These are phyloP conservation scores for Drosophila parthenogenetica DNA, from an alignment of 2,888 invertebrate genomes.

Conservation along the genomic window DNA sequence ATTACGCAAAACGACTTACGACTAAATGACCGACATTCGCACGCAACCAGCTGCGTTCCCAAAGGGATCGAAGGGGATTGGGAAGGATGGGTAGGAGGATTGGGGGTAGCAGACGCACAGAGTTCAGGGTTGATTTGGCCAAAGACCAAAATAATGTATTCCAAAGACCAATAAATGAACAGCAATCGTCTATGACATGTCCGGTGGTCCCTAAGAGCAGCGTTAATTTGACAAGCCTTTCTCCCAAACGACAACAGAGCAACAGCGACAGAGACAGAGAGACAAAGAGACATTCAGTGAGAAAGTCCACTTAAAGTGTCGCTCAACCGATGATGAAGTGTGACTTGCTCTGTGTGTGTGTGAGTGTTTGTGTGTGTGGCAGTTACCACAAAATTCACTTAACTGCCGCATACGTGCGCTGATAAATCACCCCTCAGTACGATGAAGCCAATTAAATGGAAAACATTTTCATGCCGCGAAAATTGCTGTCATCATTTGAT, in stretches of 20 bases:
- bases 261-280: neutral
- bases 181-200: slow-evolving; percentile 36
- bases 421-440: slow-evolving; percentile 40
- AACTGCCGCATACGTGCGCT: slow-evolving; percentile 38
- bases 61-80: slow-evolving; percentile 34
- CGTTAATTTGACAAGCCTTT: slow-evolving; percentile 71
- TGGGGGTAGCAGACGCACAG: neutral
- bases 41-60: slow-evolving; percentile 52
- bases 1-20: slow-evolving; percentile 71
- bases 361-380: slow-evolving; percentile 23
- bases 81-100: too few relatives aligned
- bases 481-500: slow-evolving; percentile 64
- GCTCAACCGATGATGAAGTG: slow-evolving; percentile 53
- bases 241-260: neutral
- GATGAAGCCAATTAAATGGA: slow-evolving; percentile 65
- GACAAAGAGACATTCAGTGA: neutral
- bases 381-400: slow-evolving; percentile 50
- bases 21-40: slow-evolving; percentile 54
- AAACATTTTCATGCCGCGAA: slow-evolving; percentile 60
- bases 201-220: slow-evolving; percentile 33
- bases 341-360: slow-evolving; percentile 18
- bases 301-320: slow-evolving; percentile 44
- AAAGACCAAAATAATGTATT: slow-evolving; percentile 47
- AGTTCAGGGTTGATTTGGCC: slow-evolving; percentile 17
- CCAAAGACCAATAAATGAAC: slow-evolving; percentile 41